Base-by-base conservation (phyloP, 2,888 invertebrate species). In the Druceiella hillmani region DNA sequence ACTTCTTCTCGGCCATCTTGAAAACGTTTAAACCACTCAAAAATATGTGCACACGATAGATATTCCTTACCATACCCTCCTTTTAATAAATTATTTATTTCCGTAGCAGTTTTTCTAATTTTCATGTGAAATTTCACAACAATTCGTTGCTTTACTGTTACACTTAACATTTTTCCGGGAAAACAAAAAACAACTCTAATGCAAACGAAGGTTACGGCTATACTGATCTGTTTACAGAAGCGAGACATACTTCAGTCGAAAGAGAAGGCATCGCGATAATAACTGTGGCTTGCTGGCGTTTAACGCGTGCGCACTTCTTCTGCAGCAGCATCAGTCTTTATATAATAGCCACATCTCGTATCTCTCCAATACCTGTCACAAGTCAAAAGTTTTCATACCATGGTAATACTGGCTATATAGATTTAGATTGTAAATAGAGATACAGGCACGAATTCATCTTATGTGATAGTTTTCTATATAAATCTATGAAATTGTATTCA, bases 231-330 rank as follows among this genome's bases (percentile, higher is more conserved):
- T n/a, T n/a, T n/a, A n/a, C n/a, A n/a, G n/a, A n/a, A n/a, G n/a
- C n/a, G n/a, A n/a, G n/a, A n/a, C n/a, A n/a, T n/a, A n/a, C n/a
- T n/a, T n/a, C n/a, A n/a, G n/a, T n/a, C n/a, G n/a, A n/a, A n/a
- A n/a, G n/a, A n/a, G n/a, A n/a, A n/a, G n/a, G n/a, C n/a, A n/a
- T n/a, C n/a, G n/a, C n/a, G n/a, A n/a, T n/a, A n/a, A 28, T n/a
- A 28, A n/a, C 28, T 28, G n/a, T 28, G 6, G n/a, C 6, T 28
- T n/a, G 6, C n/a, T 7, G 6, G 28, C 6, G 6, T 28, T 28
- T 28, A n/a, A 7, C 28, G 28, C 28, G n/a, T 28, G 28, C 28
- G 28, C n/a, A 28, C 6, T 28, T 28, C 28, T 28, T 28, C 28
- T 28, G 28, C n/a, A 28, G 28, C 6, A 28, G 28, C 28, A 13